Conservation (phyloP, 1,140 invertebrate species). For the Saccostrea cuccullata region DNA sequence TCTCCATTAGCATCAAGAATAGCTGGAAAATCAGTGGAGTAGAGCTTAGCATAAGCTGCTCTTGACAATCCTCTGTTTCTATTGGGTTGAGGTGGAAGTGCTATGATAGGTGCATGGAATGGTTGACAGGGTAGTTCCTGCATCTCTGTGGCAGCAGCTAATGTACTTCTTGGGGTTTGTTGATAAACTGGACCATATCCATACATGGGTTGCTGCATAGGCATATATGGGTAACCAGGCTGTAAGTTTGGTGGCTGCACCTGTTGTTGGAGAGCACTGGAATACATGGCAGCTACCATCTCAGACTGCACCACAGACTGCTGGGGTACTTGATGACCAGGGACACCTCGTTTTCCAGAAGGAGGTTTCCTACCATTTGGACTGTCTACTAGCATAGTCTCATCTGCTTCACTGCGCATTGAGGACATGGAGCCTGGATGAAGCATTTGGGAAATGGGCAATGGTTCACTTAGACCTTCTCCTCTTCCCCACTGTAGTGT, state of each 20-base stretch:
- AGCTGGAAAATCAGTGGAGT: constrained; percentile 74
- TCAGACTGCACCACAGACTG: constrained; percentile 20
- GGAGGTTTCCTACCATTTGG: constrained; percentile 43
- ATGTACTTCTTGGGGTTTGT: neutral
- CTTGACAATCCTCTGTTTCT: constrained; percentile 74
- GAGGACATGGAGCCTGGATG: constrained; percentile 50
- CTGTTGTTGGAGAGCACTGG: neutral
- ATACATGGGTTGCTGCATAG: constrained; percentile 12
- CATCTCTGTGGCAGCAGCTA: constrained; percentile 63
- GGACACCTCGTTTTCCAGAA: constrained; percentile 43
- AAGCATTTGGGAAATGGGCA: constrained; percentile 3
- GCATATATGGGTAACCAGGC: constrained; percentile 10
- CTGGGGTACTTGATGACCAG: constrained; percentile 27
- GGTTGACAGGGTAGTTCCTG: constrained; percentile 72
- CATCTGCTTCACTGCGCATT: constrained; percentile 42
- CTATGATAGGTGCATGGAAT: constrained; percentile 71
- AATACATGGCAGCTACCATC: neutral
- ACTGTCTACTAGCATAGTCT: constrained; percentile 42
- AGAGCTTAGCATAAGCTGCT: constrained; percentile 77
- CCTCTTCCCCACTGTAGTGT: constrained; percentile 64
- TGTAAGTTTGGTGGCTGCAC: neutral
- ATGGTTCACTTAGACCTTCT: neutral
- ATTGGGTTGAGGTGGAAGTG: constrained; percentile 59
- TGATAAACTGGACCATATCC: constrained; percentile 25
- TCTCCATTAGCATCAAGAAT: constrained; percentile 76